Evolutionary conservation across 1,140 invertebrate species (phyloP).

Genomic region (Philopotamus ludificatus): DNA sequence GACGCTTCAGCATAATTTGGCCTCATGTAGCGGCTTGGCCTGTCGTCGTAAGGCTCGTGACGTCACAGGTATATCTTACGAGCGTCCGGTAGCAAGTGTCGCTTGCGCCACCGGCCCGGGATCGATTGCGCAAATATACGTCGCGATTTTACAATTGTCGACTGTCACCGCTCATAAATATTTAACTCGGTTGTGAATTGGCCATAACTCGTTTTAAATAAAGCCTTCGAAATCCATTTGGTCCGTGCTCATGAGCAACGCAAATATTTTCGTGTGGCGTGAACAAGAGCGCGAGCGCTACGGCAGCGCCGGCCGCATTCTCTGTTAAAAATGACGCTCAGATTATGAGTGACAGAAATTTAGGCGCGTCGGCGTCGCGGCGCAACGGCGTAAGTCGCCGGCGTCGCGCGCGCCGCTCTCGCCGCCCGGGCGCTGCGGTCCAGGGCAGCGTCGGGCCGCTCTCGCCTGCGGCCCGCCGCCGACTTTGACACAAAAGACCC

Average conservation of each 20-base stretch:
- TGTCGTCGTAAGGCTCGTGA: too few species aligned
- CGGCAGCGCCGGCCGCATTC: slow-evolving; percentile 3
- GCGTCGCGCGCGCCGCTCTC: too few species aligned
- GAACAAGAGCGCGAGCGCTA: neutral
- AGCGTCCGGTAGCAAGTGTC: slow-evolving; percentile 4
- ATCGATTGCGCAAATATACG: neutral
- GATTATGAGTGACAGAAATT: slow-evolving; percentile 41
- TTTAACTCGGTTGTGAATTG: slow-evolving; percentile 14
- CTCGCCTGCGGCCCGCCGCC: too few species aligned
- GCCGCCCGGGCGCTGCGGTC: too few species aligned
- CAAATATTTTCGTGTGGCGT: slow-evolving; percentile 23
- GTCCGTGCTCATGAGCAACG: slow-evolving; percentile 11
- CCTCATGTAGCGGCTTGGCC: too few species aligned
- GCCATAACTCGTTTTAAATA: slow-evolving; percentile 11
- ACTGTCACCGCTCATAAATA: slow-evolving; percentile 16
- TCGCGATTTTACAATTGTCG: neutral
- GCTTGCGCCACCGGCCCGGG: neutral
- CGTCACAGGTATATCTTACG: too few species aligned
- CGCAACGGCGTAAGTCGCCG: neutral
- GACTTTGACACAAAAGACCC: too few species aligned
- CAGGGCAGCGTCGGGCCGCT: too few species aligned
- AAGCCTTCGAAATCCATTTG: slow-evolving; percentile 26
- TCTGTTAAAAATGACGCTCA: slow-evolving; percentile 23
- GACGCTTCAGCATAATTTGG: too few species aligned
- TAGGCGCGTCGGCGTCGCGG: slow-evolving; percentile 21